Evolutionary conservation across 1,140 invertebrate genomes (phyloP).

Genomic region (Thaumatotibia leucotreta): DNA sequence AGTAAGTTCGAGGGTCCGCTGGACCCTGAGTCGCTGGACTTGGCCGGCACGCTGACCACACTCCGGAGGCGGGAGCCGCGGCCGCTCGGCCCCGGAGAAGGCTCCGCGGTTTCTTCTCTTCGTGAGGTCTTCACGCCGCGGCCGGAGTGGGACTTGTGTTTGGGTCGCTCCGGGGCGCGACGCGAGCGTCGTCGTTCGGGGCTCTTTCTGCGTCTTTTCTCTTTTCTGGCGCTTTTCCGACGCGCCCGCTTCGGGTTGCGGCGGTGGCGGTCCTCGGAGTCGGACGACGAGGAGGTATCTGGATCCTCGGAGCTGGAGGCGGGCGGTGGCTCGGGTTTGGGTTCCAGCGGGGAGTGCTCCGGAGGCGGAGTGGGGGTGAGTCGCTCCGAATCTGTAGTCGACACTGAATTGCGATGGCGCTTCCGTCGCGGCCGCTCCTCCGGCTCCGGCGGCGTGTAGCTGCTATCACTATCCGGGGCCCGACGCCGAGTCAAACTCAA

Average conservation of each 20-base stretch:
- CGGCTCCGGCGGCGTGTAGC: neutral
- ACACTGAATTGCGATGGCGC: neutral
- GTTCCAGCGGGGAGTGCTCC: too few species aligned
- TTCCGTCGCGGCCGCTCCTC: neutral
- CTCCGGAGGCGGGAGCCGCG: constrained; percentile 32
- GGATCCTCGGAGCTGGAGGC: too few species aligned
- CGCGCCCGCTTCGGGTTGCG: neutral
- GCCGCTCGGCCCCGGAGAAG: constrained; percentile 29
- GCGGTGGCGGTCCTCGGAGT: neutral
- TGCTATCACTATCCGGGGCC: neutral
- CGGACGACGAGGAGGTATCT: neutral
- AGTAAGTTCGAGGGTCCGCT: constrained; percentile 16
- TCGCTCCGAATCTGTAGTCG: neutral
- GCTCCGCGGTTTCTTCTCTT: neutral
- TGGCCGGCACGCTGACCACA: constrained; percentile 53
- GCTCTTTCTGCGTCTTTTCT: constrained; percentile 30
- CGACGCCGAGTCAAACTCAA: constrained; percentile 43
- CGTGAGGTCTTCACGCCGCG: constrained; percentile 50
- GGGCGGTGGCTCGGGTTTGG: neutral
- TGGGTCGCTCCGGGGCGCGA: constrained; percentile 20
- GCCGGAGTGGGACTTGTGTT: constrained; percentile 48
- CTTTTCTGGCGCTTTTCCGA: constrained; percentile 18
- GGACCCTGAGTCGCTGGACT: constrained; percentile 26
- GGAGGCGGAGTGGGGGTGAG: neutral
- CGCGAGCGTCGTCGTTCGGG: constrained; percentile 18